Evolutionary conservation across 2,797 vertebrate species (phyloP).

Genomic region (Picus viridis): DNA sequence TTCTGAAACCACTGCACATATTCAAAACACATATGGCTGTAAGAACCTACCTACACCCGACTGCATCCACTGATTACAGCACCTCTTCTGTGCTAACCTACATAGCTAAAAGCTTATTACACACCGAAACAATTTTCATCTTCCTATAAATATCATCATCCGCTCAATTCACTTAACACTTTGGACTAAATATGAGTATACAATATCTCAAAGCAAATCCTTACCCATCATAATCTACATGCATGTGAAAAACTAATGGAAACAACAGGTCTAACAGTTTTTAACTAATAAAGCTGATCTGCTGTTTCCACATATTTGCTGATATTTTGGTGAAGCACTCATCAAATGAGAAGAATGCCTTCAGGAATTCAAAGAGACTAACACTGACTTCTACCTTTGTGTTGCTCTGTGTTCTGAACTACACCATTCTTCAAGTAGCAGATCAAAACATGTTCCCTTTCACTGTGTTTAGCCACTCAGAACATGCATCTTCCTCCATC

Average conservation of each 20-base stretch:
- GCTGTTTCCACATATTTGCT: not conserved
- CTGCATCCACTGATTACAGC: not conserved
- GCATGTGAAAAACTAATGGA: not conserved
- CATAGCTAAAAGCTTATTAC: not conserved
- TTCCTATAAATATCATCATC: not conserved
- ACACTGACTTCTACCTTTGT: no score
- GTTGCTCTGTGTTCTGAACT: no score
- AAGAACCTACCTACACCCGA: not conserved
- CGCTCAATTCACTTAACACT: not conserved
- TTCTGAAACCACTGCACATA: not conserved
- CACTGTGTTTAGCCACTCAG: not conserved
- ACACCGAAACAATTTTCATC: not conserved
- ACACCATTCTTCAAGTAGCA: not conserved
- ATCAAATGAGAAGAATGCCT: no score
- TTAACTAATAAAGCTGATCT: not conserved
- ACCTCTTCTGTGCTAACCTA: not conserved
- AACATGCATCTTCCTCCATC: not conserved
- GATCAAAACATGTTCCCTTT: not conserved
- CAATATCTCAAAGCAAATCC: not conserved
- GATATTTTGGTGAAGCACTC: not conserved
- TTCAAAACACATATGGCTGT: not conserved
- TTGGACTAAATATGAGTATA: not conserved
- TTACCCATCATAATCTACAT: not conserved
- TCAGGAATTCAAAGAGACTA: no score
- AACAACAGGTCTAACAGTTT: not conserved